Conservation (phyloP, 2,797 vertebrate species). For the Rallus crepitans region DNA sequence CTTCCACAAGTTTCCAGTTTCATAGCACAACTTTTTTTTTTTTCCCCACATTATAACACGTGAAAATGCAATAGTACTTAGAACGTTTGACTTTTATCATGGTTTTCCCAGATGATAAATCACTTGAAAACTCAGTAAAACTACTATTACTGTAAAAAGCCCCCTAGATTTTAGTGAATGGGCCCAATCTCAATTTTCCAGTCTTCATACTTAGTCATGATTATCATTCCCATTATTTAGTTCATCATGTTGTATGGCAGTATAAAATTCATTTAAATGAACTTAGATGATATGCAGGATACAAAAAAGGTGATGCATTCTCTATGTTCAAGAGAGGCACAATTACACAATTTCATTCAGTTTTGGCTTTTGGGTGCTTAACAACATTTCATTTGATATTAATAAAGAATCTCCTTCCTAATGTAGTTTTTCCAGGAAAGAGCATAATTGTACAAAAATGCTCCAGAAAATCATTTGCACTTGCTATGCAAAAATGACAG, state of each 20-base stretch:
- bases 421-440: neutral
- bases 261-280: neutral
- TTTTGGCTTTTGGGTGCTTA: neutral
- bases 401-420: neutral
- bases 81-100: neutral
- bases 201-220: neutral
- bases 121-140: neutral
- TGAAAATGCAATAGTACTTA: neutral
- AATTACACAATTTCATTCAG: neutral
- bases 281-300: neutral
- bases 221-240: neutral
- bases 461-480: constrained; percentile 51
- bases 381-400: neutral
- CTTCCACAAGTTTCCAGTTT: neutral
- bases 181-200: neutral
- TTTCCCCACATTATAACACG: neutral
- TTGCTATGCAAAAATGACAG: constrained; percentile 25
- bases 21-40: neutral
- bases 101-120: neutral
- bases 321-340: neutral
- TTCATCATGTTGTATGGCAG: neutral
- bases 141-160: neutral
- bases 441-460: neutral
- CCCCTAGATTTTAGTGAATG: neutral
- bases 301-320: neutral